Conservation (phyloP, 2,888 invertebrate genomes). For the Gisinianus flammeolus region DNA sequence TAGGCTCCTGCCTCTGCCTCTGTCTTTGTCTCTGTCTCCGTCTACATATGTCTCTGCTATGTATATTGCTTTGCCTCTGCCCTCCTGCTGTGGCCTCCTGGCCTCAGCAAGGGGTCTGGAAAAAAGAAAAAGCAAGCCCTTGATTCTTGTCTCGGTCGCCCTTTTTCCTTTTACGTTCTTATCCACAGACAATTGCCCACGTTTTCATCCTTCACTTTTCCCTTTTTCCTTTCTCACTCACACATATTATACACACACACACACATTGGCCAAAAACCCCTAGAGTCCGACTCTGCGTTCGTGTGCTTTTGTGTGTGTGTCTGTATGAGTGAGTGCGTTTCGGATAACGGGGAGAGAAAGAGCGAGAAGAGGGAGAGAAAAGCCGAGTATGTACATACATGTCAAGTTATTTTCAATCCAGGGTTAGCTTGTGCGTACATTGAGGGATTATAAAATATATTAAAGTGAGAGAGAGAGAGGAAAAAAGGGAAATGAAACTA, state of each 20-base stretch:
- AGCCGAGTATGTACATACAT: background rate
- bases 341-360: background rate
- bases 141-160: slow-evolving; percentile 30
- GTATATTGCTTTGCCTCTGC: background rate
- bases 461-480: slow-evolving; percentile 6
- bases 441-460: background rate
- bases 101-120: slow-evolving; percentile 45
- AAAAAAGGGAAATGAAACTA: background rate
- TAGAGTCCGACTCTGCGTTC: slow-evolving; percentile 19
- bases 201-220: slow-evolving; percentile 28
- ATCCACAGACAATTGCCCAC: slow-evolving; percentile 32
- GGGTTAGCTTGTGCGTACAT: background rate
- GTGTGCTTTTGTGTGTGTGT: slow-evolving; percentile 15
- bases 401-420: background rate
- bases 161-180: slow-evolving; percentile 9
- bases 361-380: slow-evolving; percentile 4
- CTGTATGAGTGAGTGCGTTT: background rate
- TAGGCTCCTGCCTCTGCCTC: too few relatives aligned
- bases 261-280: slow-evolving; percentile 18
- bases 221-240: background rate
- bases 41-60: background rate
- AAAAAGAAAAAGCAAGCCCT: slow-evolving; percentile 36
- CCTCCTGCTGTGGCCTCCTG: slow-evolving; percentile 46
- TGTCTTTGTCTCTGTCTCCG: background rate
- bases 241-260: background rate